Base-by-base conservation (phyloP, 2,797 vertebrate species). In the Chaetodon trifasciatus region DNA sequence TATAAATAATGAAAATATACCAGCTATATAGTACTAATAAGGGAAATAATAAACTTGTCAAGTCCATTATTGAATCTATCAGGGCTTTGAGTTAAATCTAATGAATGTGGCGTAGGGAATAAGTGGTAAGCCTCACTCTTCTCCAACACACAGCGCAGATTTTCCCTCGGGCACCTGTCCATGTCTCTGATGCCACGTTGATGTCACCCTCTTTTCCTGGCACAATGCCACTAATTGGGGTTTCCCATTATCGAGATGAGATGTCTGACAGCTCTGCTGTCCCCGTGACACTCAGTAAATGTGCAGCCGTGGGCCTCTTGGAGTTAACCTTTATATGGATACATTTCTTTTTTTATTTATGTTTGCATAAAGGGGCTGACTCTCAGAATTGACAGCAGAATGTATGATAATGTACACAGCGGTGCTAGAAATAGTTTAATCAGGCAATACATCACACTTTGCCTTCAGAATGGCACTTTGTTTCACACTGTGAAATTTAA, bases 191-290 rank as follows among this genome's bases (percentile, higher is more conserved):
- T 7, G 6, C 53, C 44, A 23, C 39, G 65, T 63, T 79, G 40
- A 58, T 75, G 74, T 81, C 56, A 42, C 21, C 32, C 24, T 61
- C 32, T 67, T 21, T 72, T 76, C 44, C 62, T 82, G 77, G 75
- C 75, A 73, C 57, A 37, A 8, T 70, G 62, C 55, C 81, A 81
- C 83, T 91, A 87, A 89, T 82, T 89, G 75, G 61, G 44, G 35
- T 85, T 78, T 77, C 40, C 73, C 61, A 84, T 90, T 86, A 86
- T 58, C 0, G 6, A 61, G 70, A 85, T 83, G 77, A 79, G 73
- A 23, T 44, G 67, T 81, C 63, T 79, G 84, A 83, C 81, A 79
- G 70, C 72, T 63, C 68, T 17, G 78, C 74, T 37, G 12, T 71
- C 24, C 64, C 24, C 35, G 4, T 75, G 68, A 86, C 74, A 79